Conservation (phyloP, 2,113 vertebrate genomes). For the Hyperoodon ampullatus region DNA sequence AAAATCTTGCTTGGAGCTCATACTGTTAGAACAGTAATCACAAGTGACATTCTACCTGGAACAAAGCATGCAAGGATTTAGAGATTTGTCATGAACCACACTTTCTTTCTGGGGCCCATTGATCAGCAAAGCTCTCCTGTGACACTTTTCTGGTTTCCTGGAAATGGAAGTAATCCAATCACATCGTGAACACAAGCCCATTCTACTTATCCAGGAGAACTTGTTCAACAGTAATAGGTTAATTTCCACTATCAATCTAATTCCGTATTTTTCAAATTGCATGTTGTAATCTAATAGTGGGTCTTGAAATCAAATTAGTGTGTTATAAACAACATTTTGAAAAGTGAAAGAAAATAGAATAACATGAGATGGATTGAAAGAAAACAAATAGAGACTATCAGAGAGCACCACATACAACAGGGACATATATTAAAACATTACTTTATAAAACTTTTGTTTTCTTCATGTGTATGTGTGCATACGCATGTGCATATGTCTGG, state of each 20-base stretch:
- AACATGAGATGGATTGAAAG: background rate
- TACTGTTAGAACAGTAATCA: slow-evolving; percentile 23
- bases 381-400: background rate
- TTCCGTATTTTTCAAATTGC: background rate
- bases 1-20: slow-evolving; percentile 30
- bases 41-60: background rate
- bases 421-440: slow-evolving; percentile 2
- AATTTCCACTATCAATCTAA: slow-evolving; percentile 21
- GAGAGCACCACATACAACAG: background rate
- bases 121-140: background rate
- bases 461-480: background rate
- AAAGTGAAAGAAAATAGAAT: slow-evolving; percentile 7
- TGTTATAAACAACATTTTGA: background rate
- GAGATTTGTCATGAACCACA: background rate
- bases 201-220: background rate
- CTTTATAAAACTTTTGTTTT: background rate
- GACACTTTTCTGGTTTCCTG: background rate
- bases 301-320: slow-evolving; percentile 1
- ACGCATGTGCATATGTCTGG: background rate
- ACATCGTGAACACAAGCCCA: background rate
- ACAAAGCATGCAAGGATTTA: background rate
- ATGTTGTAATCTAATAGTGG: background rate
- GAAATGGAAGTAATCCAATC: slow-evolving; percentile 8
- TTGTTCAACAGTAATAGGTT: slow-evolving; percentile 2
- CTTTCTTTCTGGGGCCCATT: background rate